These are phyloP conservation scores for Acanthisitta chloris DNA, from an alignment of 2,113 vertebrate genomes.

Conservation along the genomic window DNA sequence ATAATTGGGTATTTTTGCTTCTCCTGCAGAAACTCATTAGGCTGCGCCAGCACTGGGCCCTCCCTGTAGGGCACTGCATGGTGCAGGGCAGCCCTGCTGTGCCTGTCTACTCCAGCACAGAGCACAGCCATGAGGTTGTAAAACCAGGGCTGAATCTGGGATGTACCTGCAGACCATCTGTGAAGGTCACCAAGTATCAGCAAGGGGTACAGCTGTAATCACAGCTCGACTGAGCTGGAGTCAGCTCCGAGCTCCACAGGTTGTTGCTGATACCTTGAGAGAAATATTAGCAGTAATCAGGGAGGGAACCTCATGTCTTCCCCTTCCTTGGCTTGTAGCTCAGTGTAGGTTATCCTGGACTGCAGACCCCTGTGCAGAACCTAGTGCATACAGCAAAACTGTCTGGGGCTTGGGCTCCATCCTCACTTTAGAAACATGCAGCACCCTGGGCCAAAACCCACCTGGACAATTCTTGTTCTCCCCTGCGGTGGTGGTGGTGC, in stretches of 20 bases:
- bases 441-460: background rate
- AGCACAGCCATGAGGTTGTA: background rate
- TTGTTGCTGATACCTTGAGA: background rate
- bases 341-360: background rate
- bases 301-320: background rate
- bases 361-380: background rate
- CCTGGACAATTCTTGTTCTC: background rate
- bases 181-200: background rate
- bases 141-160: background rate
- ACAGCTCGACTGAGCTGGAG: background rate
- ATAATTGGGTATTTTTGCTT: background rate
- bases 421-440: rapidly evolving
- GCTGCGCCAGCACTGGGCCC: background rate
- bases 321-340: background rate
- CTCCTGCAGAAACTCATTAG: background rate
- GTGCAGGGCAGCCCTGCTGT: background rate
- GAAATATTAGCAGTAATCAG: background rate
- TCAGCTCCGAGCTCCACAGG: background rate
- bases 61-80: background rate
- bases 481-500: background rate
- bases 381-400: background rate
- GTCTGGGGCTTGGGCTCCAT: background rate
- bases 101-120: background rate
- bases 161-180: background rate
- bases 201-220: background rate